Evolutionary conservation across 2,797 vertebrate species (phyloP).

Genomic region (Hippoglossus hippoglossus): DNA sequence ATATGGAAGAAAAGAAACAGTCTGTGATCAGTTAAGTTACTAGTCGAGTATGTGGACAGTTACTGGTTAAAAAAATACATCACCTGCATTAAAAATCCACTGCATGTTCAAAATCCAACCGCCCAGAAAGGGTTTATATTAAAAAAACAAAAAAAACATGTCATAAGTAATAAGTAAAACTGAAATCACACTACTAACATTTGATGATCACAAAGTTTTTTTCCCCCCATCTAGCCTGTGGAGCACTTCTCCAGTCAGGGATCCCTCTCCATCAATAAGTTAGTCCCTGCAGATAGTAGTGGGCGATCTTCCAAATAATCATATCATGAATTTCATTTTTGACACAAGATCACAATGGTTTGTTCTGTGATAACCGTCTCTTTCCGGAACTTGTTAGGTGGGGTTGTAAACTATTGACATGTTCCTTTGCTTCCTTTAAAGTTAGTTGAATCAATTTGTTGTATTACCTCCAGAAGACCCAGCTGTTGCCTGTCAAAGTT

Average conservation of each 20-base stretch:
- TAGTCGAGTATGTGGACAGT: conserved; percentile 6
- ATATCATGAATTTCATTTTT: background rate
- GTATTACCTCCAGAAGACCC: too few relatives aligned
- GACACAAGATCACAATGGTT: background rate
- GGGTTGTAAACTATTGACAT: background rate
- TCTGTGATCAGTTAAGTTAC: conserved; percentile 16
- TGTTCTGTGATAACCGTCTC: too few relatives aligned
- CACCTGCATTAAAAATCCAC: conserved; percentile 22
- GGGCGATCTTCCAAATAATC: background rate
- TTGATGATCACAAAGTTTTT: background rate
- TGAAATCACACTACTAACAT: conserved; percentile 9
- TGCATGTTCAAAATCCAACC: conserved; percentile 32
- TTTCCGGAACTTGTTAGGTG: too few relatives aligned
- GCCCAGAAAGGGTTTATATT: conserved; percentile 2
- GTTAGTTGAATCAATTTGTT: background rate
- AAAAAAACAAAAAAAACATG: conserved; percentile 7
- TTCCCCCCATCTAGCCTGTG: background rate
- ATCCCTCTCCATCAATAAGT: conserved; percentile 14
- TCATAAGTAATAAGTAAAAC: conserved; percentile 22
- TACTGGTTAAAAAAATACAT: conserved; percentile 35
- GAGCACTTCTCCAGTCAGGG: conserved; percentile 12
- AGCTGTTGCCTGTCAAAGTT: too few relatives aligned
- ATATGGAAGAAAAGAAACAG: conserved; percentile 24
- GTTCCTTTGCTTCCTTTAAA: background rate
- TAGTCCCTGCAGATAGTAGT: conserved; percentile 16